Conservation (phyloP, 2,113 vertebrate genomes). For the Salminus brasiliensis region DNA sequence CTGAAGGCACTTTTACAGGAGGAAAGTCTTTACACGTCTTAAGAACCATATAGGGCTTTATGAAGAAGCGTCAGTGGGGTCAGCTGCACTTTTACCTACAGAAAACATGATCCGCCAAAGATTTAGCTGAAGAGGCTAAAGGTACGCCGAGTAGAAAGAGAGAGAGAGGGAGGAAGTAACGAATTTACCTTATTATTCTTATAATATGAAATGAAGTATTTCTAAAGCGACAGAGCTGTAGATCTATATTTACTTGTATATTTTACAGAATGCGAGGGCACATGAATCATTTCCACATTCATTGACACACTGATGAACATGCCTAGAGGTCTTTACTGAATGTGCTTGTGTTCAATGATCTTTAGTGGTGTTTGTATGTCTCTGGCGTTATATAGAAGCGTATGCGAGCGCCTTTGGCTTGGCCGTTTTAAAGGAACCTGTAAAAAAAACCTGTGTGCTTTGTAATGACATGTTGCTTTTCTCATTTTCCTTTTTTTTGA, state of each 20-base stretch:
- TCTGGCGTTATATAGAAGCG: conserved; percentile 33
- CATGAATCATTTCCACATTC: conserved; percentile 51
- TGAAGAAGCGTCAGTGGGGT: conserved; percentile 10
- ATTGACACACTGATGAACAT: conserved; percentile 40
- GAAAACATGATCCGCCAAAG: conserved; percentile 68
- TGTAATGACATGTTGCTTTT: conserved; percentile 13
- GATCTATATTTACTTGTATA: conserved; percentile 54
- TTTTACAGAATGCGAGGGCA: conserved; percentile 32
- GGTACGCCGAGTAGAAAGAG: too few relatives aligned
- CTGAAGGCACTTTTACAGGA: neutral
- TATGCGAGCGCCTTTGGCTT: neutral
- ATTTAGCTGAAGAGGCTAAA: conserved; percentile 47
- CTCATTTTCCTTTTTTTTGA: neutral
- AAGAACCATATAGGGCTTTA: conserved; percentile 4
- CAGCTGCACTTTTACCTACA: conserved; percentile 56
- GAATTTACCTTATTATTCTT: conserved; percentile 31
- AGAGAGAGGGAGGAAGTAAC: conserved; percentile 30
- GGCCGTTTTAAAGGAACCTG: conserved; percentile 23
- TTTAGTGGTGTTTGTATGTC: conserved; percentile 51
- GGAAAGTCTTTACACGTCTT: neutral
- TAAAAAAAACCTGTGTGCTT: conserved; percentile 1
- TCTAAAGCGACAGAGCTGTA: conserved; percentile 43
- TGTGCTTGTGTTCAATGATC: conserved; percentile 50
- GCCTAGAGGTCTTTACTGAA: conserved; percentile 51
- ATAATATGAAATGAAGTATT: conserved; percentile 45